phyloP scores from a whole-genome alignment of 1,140 invertebrate genomes.

The Vanessa atalanta region DNA sequence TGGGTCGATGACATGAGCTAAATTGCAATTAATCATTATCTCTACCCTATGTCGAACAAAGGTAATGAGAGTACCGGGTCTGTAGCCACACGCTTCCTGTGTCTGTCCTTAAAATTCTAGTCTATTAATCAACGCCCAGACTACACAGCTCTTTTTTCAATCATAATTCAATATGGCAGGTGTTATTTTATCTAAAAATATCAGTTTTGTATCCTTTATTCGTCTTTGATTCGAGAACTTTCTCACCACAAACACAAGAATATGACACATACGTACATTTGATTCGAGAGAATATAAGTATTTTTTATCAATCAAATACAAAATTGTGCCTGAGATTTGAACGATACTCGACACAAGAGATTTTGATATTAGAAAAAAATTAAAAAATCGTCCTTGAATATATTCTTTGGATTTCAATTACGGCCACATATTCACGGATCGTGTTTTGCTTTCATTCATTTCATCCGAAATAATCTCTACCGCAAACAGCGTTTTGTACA shows the following conservation, averaged over 20 bases:
- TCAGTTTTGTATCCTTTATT: too few species aligned
- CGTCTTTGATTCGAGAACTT: not conserved
- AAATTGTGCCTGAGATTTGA: constrained; percentile 45
- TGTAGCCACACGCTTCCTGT: constrained; percentile 62
- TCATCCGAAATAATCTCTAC: constrained; percentile 80
- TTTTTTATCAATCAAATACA: constrained; percentile 42
- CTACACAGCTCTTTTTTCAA: not conserved
- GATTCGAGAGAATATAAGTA: constrained; percentile 30
- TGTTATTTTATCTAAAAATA: constrained; percentile 1
- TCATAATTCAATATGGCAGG: constrained; percentile 14
- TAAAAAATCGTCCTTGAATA: constrained; percentile 62
- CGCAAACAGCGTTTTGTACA: constrained; percentile 77
- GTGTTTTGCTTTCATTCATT: constrained; percentile 80
- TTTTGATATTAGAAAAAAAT: constrained; percentile 48
- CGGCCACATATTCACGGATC: constrained; percentile 69
- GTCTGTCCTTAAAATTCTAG: constrained; percentile 41
- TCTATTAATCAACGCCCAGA: constrained; percentile 59
- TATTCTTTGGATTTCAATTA: constrained; percentile 77
- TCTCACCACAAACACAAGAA: constrained; percentile 29
- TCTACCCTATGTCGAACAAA: constrained; percentile 52
- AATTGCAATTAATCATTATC: constrained; percentile 76
- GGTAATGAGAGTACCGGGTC: constrained; percentile 62
- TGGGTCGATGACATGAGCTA: constrained; percentile 68
- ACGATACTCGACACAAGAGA: constrained; percentile 46
- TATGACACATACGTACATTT: constrained; percentile 39